phyloP scores from a whole-genome alignment of 2,888 invertebrate species.

The Yponomeuta malinellus region DNA sequence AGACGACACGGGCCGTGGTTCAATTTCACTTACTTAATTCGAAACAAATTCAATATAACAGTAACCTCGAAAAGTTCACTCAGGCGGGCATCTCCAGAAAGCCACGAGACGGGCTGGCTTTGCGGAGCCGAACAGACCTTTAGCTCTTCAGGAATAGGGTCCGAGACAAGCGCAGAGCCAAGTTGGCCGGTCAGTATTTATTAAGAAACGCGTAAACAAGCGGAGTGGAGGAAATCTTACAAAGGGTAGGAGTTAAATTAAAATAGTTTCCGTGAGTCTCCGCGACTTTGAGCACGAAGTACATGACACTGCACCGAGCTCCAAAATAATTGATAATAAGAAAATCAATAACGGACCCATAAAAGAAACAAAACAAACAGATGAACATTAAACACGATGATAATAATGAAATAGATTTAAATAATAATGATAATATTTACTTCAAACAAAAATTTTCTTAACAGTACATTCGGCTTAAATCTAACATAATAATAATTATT shows the following conservation, averaged over 20 bases:
- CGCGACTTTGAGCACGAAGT: slow-evolving; percentile 14
- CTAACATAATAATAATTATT: too few species aligned
- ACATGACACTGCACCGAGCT: slow-evolving; percentile 13
- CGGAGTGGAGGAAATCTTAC: slow-evolving; percentile 42
- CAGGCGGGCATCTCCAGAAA: slow-evolving; percentile 15
- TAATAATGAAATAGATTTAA: too few species aligned
- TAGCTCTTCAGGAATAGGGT: background rate
- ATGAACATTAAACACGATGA: too few species aligned
- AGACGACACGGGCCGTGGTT: background rate
- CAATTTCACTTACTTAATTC: slow-evolving; percentile 28
- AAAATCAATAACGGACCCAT: too few species aligned
- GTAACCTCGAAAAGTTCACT: slow-evolving; percentile 37
- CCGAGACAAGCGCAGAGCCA: background rate
- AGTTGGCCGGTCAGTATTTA: slow-evolving; percentile 35
- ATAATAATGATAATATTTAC: too few species aligned
- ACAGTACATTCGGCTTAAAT: too few species aligned
- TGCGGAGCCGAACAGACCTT: background rate
- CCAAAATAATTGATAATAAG: too few species aligned
- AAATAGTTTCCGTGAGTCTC: slow-evolving; percentile 47
- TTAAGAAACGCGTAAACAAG: slow-evolving; percentile 52
- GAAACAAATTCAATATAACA: slow-evolving; percentile 47
- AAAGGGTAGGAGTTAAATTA: slow-evolving; percentile 56
- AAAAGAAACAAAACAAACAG: too few species aligned
- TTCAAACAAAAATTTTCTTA: too few species aligned
- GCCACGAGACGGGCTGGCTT: background rate